Evolutionary conservation across 2,113 vertebrate species (phyloP).

Genomic region (Cyanistes caeruleus): DNA sequence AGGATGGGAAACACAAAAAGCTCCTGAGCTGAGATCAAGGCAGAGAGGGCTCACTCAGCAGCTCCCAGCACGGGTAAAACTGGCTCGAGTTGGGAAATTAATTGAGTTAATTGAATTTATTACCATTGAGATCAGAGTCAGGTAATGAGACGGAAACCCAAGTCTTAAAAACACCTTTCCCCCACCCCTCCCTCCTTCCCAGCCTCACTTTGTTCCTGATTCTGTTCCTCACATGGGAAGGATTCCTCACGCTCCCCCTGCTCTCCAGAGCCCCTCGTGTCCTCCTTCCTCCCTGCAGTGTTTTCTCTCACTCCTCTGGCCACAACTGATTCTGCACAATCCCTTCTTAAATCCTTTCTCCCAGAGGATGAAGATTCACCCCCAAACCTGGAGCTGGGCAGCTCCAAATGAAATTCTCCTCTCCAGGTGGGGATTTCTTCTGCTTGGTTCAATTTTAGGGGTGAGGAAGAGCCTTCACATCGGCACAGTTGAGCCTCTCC

Average conservation of each 20-base stretch:
- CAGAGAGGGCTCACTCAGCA: not conserved
- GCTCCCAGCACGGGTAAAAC: not conserved
- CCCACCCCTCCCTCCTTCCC: not conserved
- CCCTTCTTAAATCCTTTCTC: not conserved
- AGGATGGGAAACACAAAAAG: not conserved
- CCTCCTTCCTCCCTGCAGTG: not conserved
- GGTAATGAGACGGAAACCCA: not conserved
- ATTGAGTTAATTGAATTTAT: not conserved
- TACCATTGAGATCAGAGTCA: not conserved
- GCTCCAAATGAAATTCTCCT: not conserved
- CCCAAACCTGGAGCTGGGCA: not conserved
- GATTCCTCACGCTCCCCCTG: not conserved
- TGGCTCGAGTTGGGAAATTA: not conserved
- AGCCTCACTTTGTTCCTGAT: not conserved
- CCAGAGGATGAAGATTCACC: not conserved
- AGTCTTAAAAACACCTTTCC: not conserved
- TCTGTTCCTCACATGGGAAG: not conserved
- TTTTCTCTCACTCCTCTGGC: not conserved
- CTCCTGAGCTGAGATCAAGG: not conserved
- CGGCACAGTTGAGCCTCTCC: not conserved
- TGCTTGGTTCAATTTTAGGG: not conserved
- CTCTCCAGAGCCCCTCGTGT: not conserved
- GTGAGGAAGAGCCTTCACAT: not conserved
- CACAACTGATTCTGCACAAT: not conserved
- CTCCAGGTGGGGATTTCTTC: not conserved